Evolutionary conservation across 2,888 invertebrate genomes (phyloP).

Genomic region (Mamestra brassicae): DNA sequence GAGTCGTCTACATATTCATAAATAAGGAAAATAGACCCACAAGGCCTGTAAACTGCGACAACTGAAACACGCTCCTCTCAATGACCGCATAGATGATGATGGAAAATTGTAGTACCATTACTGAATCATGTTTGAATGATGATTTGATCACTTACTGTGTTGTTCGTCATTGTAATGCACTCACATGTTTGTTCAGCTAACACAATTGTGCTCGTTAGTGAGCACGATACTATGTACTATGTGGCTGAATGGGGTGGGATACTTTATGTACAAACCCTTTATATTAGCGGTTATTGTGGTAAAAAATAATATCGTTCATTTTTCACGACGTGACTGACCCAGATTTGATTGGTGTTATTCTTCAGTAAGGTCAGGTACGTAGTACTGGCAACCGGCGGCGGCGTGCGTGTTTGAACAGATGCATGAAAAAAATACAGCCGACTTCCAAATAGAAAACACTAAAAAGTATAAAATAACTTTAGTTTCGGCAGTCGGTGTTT

Average conservation of each 20-base stretch:
- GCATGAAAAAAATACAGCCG: no score
- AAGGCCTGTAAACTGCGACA: constrained; percentile 1
- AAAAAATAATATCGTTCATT: neutral
- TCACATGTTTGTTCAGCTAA: constrained; percentile 22
- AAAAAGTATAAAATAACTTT: no score
- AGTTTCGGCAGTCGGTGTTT: no score
- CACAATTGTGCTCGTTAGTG: constrained; percentile 42
- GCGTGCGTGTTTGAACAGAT: neutral
- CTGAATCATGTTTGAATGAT: constrained; percentile 37
- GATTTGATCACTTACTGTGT: constrained; percentile 35
- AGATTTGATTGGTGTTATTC: neutral
- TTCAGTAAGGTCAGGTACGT: neutral
- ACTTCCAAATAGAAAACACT: no score
- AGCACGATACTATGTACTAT: constrained; percentile 1
- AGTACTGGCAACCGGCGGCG: neutral
- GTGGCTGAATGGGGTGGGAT: neutral
- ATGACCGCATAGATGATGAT: constrained; percentile 1
- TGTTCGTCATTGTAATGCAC: constrained; percentile 20
- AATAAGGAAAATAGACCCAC: neutral
- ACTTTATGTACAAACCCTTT: neutral
- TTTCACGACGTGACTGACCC: neutral
- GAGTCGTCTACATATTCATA: no score
- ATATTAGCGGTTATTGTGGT: neutral
- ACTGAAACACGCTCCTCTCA: neutral
- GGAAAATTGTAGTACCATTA: constrained; percentile 39